Base-by-base conservation (phyloP, 1,140 invertebrate species). In the Lordiphosa mommai region DNA sequence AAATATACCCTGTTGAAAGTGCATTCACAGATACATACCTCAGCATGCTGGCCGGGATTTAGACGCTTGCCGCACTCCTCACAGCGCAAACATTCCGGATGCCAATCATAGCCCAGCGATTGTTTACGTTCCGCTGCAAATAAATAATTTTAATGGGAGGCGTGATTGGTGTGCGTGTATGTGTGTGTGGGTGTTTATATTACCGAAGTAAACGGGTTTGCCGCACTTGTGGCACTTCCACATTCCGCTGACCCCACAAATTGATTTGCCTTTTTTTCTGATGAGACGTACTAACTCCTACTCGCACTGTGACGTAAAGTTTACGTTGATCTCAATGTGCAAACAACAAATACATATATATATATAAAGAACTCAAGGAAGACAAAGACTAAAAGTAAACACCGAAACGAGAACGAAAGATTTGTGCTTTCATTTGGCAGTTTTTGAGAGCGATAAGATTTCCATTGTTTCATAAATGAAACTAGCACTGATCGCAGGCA, bases 71-170 rank as follows among this genome's bases (percentile, higher is more conserved):
- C 94, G 90, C 96, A 98, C 90, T 97, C 96, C 82, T 95, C 94
- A 89, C 96, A 98, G 53, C 94, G 91, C 61, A 98, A 91, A 91
- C 96, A 97, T 88, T 96, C 94, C 38, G 95, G 94, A 92, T 97
- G 96, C 96, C 96, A 98, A 86, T 97, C 96, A 87, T 96, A 97
- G 13, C 96, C 96, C 37, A 97, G 88, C 3, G 96, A 97, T 84
- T 96, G 94, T 89, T 96, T 96, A 71, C 96, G 92, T 91, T 97
- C 96, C 82, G 96, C 96, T 97, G 84, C 76, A 92, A 48, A 58
- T 58, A 86, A 67, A 57, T 82, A 69, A 65, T 66, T 72, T 53
- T 23, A 63, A 61, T 53, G 9, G 27, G 33, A 8, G 3, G 10
- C 2, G 10, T 41, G n/a, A 20, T 38, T n/a, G n/a, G 16, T 57